Evolutionary conservation across 92 coral and sea anemone genomes (phyloP).

Genomic region (Nematostella vectensis): DNA sequence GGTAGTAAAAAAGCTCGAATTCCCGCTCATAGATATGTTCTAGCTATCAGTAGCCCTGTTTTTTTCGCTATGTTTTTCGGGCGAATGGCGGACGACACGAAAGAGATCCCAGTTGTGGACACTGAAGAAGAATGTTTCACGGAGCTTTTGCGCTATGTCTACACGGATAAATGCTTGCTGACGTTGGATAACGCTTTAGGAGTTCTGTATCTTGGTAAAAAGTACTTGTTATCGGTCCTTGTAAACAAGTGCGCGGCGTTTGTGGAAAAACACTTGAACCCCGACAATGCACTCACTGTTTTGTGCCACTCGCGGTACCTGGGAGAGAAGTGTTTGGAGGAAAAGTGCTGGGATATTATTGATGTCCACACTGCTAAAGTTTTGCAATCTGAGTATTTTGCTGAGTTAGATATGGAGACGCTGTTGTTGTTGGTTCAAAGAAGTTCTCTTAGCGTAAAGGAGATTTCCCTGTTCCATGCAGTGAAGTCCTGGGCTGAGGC

Average conservation of each 20-base stretch:
- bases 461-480: constrained; percentile 58
- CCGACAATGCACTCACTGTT: constrained; percentile 71
- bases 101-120: constrained; percentile 56
- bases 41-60: constrained; percentile 75
- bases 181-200: constrained; percentile 69
- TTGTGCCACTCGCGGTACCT: constrained; percentile 59
- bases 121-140: constrained; percentile 58
- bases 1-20: constrained; percentile 48
- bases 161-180: constrained; percentile 49
- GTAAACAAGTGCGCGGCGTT: constrained; percentile 65
- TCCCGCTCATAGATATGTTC: constrained; percentile 73
- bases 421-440: constrained; percentile 45
- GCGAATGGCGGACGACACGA: constrained; percentile 55
- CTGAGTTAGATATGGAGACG: constrained; percentile 50
- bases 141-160: constrained; percentile 61
- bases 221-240: constrained; percentile 66
- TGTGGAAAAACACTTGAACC: constrained; percentile 48
- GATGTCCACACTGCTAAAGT: constrained; percentile 53
- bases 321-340: constrained; percentile 51
- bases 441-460: constrained; percentile 44
- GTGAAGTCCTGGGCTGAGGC: constrained; percentile 58
- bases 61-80: constrained; percentile 83
- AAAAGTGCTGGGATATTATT: constrained; percentile 69
- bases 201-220: constrained; percentile 66
- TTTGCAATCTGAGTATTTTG: constrained; percentile 55